These are phyloP conservation scores for Sebastes flavidus DNA, from an alignment of 2,797 vertebrate genomes.

Conservation along the genomic window DNA sequence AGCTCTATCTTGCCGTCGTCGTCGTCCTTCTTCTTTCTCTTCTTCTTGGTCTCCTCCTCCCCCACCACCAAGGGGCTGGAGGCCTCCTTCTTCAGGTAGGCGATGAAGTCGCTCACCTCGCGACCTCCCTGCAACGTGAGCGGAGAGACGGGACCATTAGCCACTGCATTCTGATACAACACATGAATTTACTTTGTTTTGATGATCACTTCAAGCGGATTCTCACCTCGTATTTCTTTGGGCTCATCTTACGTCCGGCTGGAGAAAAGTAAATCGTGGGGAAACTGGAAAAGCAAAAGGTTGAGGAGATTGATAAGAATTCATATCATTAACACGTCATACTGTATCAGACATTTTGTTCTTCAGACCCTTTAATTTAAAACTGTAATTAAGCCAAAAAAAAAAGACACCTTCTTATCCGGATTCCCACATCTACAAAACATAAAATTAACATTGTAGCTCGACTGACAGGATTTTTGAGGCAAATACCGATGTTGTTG, in stretches of 20 bases:
- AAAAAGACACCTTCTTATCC: not conserved
- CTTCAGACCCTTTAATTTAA: not conserved
- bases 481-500: too few species aligned
- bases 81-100: conserved; percentile 94
- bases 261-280: conserved; percentile 96
- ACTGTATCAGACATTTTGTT: too few species aligned
- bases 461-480: too few species aligned
- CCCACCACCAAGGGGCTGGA: conserved; percentile 87
- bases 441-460: not conserved
- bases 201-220: rapidly evolving
- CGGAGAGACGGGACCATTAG: not conserved
- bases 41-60: conserved; percentile 90
- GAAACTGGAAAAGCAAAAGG: conserved; percentile 81
- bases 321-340: not conserved
- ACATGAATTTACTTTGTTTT: not conserved
- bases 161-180: rapidly evolving
- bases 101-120: conserved; percentile 94
- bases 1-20: conserved; percentile 73
- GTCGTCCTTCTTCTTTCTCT: conserved; percentile 84
- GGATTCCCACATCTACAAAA: not conserved
- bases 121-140: conserved; percentile 88
- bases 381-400: not conserved
- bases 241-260: conserved; percentile 91
- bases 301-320: not conserved
- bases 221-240: conserved; percentile 97